Percentiles rank a stretch among this genome's conserved stretches.
These are phyloP conservation scores for Montipora cactus DNA, from an alignment of 64 coral and sea anemone genomes.

Conservation along the genomic window DNA sequence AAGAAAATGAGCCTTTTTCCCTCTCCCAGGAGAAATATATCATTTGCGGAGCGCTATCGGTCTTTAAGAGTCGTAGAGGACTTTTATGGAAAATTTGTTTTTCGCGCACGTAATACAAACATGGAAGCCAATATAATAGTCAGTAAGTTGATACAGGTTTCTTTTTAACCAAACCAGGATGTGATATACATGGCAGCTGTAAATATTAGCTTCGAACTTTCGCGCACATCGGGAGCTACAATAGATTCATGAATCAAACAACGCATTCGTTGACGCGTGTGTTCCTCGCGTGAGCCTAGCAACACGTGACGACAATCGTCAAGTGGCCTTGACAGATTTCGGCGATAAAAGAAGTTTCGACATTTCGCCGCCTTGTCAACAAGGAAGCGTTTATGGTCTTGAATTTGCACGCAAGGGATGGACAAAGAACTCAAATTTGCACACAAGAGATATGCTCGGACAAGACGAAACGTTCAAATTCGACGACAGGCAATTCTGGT, in stretches of 20 bases:
- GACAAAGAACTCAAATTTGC: not conserved
- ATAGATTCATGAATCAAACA: constrained; percentile 6
- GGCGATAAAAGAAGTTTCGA: constrained; percentile 38
- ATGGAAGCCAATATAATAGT: constrained; percentile 6
- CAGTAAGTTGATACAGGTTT: constrained; percentile 54
- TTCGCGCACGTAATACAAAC: not conserved
- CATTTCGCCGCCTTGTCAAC: constrained; percentile 55
- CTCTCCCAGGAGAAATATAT: constrained; percentile 2
- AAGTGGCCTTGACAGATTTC: constrained; percentile 1
- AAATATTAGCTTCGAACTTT: constrained; percentile 39
- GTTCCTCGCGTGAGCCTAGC: not conserved
- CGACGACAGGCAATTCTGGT: not conserved
- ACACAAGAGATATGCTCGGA: not conserved
- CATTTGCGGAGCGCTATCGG: not conserved
- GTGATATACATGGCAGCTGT: constrained; percentile 25
- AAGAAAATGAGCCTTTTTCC: not conserved
- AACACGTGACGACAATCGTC: constrained; percentile 25
- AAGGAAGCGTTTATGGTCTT: not conserved
- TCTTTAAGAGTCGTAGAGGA: not conserved
- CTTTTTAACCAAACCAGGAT: constrained; percentile 53
- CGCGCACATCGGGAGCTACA: not conserved
- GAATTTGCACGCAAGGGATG: constrained; percentile 28
- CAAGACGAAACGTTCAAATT: not conserved
- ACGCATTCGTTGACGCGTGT: constrained; percentile 7
- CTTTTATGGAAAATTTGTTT: not conserved